Base-by-base conservation (phyloP, 1,140 invertebrate species). In the Tetramorium simillimum region DNA sequence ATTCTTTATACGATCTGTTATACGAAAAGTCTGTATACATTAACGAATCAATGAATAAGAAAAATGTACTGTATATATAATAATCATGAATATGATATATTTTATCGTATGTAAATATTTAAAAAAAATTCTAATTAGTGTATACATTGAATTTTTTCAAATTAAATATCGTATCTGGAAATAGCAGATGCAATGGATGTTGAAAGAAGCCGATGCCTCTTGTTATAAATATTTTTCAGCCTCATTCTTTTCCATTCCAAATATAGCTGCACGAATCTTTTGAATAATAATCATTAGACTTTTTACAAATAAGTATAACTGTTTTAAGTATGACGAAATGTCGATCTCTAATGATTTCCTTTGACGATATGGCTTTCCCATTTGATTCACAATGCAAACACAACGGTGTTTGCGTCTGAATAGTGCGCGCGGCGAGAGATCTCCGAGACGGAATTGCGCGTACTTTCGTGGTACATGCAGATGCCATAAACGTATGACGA, bases 341-440 rank as follows among this genome's bases (percentile, higher is more conserved):
- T 70, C 69, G 80, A 49, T 75, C 14, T 73, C 69, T 46, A 73
- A 21, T 1, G 28, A 73, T 63, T 33, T 60, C 24, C 12, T 73
- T 58, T 82, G 69, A 84, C 40, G 37, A 62, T 51, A 46, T 18
- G 90, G 88, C 70, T 87, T 93, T 90, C 81, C 88, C 90, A 88
- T 82, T 89, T 93, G 92, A 93, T 91, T 93, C 93, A 93, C 62
- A 90, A 80, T 65, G 76, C 82, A 92, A 93, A 93, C 72, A 93
- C 21, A 58, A 21, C 63, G 75, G 10, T 58, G 21, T 69, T 85
- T 88, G 65, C 62, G 69, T 37, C 58, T 73, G 56, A 60, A 53
- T 62, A 75, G 63, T 49, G 9, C 18, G 21, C 49, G 16, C 37
- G 46, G 37, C 46, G 43, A 62, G 37, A 76, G 58, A 82, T 46